A percentile compares a stretch with the other conserved stretches of the same genome.
Conservation (phyloP, 1,140 invertebrate species). For the Trachymyrmex cornetzi region DNA sequence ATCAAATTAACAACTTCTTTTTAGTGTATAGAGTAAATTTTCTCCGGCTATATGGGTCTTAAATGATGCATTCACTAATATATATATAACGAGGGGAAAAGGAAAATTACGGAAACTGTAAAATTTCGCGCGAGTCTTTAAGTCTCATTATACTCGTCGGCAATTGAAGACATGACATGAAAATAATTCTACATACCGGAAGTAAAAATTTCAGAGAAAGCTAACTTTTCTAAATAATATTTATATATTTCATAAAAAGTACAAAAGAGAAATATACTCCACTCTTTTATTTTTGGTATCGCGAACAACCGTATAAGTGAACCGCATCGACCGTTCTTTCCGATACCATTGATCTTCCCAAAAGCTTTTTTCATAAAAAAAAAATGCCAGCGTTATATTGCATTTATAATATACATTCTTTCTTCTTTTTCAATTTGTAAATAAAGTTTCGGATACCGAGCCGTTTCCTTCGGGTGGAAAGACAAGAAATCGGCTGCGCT, state of each 20-base stretch:
- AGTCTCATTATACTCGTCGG: not conserved
- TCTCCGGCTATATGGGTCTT: not conserved
- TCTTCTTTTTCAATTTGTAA: not conserved
- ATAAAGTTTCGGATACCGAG: not conserved
- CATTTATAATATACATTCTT: not conserved
- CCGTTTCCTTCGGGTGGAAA: not conserved
- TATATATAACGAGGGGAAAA: not conserved
- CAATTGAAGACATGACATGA: not conserved
- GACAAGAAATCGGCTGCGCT: not conserved
- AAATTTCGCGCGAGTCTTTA: not conserved
- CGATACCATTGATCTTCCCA: not conserved
- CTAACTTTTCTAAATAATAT: conserved; percentile 22
- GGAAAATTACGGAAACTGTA: conserved; percentile 5
- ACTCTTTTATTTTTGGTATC: not conserved
- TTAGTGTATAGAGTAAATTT: not conserved
- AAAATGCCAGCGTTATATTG: not conserved
- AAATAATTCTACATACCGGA: conserved; percentile 1
- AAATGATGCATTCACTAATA: conserved; percentile 6
- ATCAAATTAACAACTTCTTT: too few species aligned
- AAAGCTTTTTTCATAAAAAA: not conserved
- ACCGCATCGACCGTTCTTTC: not conserved
- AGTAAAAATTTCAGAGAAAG: conserved; percentile 35
- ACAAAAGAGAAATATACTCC: not conserved
- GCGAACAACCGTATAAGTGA: not conserved
- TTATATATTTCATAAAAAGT: not conserved